Percentiles rank a stretch among this genome's conserved stretches.
Conservation (phyloP, 1,140 invertebrate genomes). For the Scaptodrosophila lebanonensis region DNA sequence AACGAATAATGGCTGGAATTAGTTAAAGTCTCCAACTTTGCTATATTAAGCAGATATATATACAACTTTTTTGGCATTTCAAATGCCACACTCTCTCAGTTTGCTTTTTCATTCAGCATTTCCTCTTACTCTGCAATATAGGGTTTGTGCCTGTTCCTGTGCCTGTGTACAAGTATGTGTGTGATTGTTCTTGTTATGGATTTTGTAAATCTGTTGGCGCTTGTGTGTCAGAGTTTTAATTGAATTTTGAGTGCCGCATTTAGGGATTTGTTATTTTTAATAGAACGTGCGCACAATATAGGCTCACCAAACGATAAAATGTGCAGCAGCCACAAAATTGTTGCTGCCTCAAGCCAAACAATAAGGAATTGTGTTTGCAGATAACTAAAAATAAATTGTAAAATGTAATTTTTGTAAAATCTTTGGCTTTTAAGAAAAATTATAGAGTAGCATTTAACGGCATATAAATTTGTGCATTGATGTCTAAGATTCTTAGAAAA, state of each 20-base stretch:
- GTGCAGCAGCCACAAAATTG: conserved; percentile 8
- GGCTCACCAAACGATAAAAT: conserved; percentile 17
- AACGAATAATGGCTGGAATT: too few relatives aligned
- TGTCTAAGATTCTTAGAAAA: too few relatives aligned
- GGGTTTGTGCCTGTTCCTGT: conserved; percentile 38
- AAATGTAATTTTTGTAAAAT: neutral
- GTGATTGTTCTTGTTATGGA: conserved; percentile 3
- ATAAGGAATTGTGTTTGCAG: conserved; percentile 15
- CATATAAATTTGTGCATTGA: too few relatives aligned
- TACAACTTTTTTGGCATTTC: conserved; percentile 28
- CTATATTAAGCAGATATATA: conserved; percentile 19
- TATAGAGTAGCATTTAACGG: too few relatives aligned
- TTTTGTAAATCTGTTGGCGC: conserved; percentile 57
- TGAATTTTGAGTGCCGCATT: conserved; percentile 72
- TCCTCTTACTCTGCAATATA: too few relatives aligned
- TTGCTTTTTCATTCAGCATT: too few relatives aligned
- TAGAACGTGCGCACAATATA: conserved; percentile 49
- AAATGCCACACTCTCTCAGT: neutral
- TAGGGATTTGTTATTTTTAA: conserved; percentile 74
- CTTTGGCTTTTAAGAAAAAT: neutral
- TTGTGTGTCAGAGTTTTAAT: conserved; percentile 67
- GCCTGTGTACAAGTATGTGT: neutral
- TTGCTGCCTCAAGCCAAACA: conserved; percentile 5
- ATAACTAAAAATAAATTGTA: neutral
- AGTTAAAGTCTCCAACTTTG: conserved; percentile 17